Evolutionary conservation across 2,797 vertebrate species (phyloP).

Genomic region (Aphelocoma californica): DNA sequence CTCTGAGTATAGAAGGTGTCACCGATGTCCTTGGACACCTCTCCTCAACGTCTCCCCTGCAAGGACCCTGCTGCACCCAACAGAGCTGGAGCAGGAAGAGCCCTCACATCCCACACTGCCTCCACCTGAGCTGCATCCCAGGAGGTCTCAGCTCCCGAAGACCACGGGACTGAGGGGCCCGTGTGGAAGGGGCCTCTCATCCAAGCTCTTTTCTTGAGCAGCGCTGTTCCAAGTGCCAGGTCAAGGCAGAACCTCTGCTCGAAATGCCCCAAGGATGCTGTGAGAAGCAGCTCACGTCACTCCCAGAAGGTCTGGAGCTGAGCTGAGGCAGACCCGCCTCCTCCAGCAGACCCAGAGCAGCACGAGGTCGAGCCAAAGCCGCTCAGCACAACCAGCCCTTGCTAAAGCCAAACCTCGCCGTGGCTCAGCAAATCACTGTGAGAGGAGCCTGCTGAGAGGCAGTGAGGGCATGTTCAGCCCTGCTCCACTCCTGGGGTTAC

Average conservation of each 20-base stretch:
- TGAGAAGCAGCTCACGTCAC: background rate
- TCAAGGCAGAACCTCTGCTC: background rate
- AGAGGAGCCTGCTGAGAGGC: background rate
- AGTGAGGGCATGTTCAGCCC: background rate
- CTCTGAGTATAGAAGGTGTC: background rate
- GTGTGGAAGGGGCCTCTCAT: background rate
- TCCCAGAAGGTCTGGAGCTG: background rate
- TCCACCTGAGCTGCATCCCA: background rate
- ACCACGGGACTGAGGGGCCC: fast-evolving
- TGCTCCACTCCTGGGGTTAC: background rate
- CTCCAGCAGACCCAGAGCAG: background rate
- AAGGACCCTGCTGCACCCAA: background rate
- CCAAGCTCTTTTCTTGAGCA: background rate
- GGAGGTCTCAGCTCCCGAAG: background rate
- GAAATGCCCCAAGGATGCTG: background rate
- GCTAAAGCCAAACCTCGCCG: background rate
- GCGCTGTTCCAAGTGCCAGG: background rate
- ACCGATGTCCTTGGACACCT: fast-evolving
- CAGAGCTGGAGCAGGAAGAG: background rate
- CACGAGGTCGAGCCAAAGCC: background rate
- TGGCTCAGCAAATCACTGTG: background rate
- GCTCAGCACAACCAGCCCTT: background rate
- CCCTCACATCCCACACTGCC: background rate
- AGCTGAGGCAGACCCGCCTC: background rate
- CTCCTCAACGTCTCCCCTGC: background rate